A percentile compares a stretch with the other conserved stretches of the same genome.
Conservation (phyloP, 2,888 invertebrate species). For the Chromoteleia sp. region DNA sequence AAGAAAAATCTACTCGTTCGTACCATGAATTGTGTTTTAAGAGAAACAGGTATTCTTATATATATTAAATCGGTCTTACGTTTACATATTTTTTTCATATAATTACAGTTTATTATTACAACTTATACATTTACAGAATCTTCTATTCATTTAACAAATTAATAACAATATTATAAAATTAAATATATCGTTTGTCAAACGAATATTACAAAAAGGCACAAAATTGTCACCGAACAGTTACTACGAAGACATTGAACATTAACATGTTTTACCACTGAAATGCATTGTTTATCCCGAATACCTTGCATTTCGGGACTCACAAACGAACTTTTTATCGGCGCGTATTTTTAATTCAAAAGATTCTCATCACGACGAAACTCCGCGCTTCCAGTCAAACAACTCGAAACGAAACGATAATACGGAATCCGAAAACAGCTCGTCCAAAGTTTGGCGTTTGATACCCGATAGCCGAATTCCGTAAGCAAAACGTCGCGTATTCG, state of each 20-base stretch:
- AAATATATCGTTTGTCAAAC: too few species aligned
- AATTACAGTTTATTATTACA: too few species aligned
- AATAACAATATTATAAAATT: too few species aligned
- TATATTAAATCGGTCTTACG: too few species aligned
- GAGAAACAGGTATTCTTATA: too few species aligned
- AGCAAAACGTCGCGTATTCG: conserved; percentile 13
- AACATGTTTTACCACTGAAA: neutral
- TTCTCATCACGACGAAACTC: conserved; percentile 24
- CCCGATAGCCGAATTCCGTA: conserved; percentile 35
- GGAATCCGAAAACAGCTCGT: conserved; percentile 36
- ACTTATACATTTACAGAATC: too few species aligned
- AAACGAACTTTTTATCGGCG: conserved; percentile 27
- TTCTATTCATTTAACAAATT: too few species aligned
- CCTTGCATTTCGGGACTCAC: neutral
- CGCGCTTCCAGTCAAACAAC: conserved; percentile 20
- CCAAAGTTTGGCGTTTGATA: conserved; percentile 44
- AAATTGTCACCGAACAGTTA: too few species aligned
- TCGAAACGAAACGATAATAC: conserved; percentile 45
- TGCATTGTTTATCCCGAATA: neutral
- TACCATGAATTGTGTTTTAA: too few species aligned
- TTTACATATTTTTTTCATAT: too few species aligned
- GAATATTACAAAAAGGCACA: too few species aligned
- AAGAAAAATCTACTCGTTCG: too few species aligned
- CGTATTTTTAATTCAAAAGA: conserved; percentile 33
- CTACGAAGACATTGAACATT: neutral